These are phyloP conservation scores for Macrocentrus cingulum DNA, from an alignment of 1,140 invertebrate species.

Conservation along the genomic window DNA sequence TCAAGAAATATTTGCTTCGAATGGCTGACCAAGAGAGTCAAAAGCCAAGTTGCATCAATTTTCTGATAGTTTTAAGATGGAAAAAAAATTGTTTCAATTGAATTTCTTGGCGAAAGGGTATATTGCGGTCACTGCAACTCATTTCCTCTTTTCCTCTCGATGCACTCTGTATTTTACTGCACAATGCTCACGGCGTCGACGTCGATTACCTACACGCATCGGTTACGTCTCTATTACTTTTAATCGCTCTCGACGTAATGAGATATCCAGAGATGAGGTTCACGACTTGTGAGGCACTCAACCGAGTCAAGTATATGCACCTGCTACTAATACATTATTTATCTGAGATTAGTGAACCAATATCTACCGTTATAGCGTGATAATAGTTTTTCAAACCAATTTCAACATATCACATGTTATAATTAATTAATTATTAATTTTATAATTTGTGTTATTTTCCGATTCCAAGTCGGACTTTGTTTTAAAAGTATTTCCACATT, in stretches of 20 bases:
- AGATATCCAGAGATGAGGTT: conserved; percentile 10
- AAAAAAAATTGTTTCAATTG: background rate
- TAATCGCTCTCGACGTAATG: conserved; percentile 32
- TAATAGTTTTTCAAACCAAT: too few species aligned
- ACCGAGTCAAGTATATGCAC: conserved; percentile 10
- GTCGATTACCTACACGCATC: conserved; percentile 19
- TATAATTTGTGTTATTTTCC: too few species aligned
- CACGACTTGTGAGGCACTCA: background rate
- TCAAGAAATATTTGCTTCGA: background rate
- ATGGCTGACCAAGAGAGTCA: background rate
- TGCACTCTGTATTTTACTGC: background rate
- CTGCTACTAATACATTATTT: conserved; percentile 1
- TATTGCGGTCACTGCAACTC: too few species aligned
- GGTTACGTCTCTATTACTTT: conserved; percentile 11
- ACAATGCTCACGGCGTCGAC: background rate
- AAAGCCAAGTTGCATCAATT: background rate
- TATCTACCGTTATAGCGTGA: too few species aligned
- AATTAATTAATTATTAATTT: too few species aligned
- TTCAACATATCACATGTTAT: too few species aligned
- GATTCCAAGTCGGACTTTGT: too few species aligned
- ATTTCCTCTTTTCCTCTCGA: conserved; percentile 2
- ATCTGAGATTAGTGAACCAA: too few species aligned
- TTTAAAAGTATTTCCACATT: too few species aligned
- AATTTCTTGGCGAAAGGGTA: background rate
- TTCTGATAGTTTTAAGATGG: too few species aligned